Evolutionary conservation across 2,113 vertebrate species (phyloP).

Genomic region (Aptenodytes patagonicus): DNA sequence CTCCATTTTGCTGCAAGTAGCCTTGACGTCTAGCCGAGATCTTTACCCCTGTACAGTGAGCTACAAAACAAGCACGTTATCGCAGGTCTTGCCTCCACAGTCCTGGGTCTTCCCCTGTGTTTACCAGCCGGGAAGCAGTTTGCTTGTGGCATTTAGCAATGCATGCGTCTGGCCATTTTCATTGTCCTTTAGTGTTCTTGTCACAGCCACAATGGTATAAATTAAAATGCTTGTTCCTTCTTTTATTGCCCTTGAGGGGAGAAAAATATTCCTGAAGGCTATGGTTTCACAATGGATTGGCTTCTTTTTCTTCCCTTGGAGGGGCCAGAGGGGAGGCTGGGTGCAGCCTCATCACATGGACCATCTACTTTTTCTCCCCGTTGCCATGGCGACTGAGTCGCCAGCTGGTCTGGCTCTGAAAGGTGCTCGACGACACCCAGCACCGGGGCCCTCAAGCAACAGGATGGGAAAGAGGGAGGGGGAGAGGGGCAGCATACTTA

Average conservation of each 20-base stretch:
- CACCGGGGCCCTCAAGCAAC: neutral
- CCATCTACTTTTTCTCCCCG: neutral
- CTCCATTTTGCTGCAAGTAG: neutral
- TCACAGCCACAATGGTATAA: neutral
- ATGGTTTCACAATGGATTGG: neutral
- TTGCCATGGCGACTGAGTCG: constrained; percentile 35
- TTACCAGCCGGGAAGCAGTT: neutral
- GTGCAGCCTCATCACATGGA: constrained; percentile 31
- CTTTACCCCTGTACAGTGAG: neutral
- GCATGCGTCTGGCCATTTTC: neutral
- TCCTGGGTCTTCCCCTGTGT: neutral
- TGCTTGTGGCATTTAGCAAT: neutral
- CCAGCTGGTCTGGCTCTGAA: neutral
- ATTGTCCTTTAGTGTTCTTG: neutral
- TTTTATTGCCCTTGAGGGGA: neutral
- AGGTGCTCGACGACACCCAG: neutral
- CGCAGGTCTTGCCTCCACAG: neutral
- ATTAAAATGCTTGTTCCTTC: neutral
- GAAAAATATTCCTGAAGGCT: constrained; percentile 1
- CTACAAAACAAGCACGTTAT: neutral
- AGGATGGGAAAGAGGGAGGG: neutral
- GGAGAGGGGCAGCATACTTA: neutral
- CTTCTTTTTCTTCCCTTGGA: neutral
- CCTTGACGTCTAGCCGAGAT: neutral
- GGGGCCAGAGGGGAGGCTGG: neutral